Percentiles rank a stretch among this genome's conserved stretches.
Conservation (phyloP, 2,797 vertebrate species). For the Aulostomus chinensis region DNA sequence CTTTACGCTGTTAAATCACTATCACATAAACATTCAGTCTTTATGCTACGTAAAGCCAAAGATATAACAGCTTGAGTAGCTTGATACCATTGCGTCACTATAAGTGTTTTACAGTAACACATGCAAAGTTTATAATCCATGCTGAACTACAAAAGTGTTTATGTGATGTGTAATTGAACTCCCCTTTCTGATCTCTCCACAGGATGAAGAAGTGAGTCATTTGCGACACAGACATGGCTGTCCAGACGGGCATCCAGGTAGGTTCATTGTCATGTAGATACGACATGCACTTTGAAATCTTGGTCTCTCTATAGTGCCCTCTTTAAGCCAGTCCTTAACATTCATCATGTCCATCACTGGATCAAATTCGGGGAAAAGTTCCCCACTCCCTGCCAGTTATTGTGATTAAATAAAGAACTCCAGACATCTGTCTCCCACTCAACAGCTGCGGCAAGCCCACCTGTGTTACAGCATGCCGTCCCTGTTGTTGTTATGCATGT, state of each 20-base stretch:
- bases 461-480: conserved; percentile 45
- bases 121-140: not conserved
- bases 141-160: not conserved
- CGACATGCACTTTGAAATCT: too few relatives aligned
- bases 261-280: not conserved
- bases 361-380: not conserved
- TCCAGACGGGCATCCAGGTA: conserved; percentile 83
- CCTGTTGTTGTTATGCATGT: conserved; percentile 45
- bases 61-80: too few relatives aligned
- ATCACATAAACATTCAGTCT: too few relatives aligned
- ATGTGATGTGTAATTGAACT: too few relatives aligned
- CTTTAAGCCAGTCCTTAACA: not conserved
- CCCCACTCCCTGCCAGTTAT: conserved; percentile 2
- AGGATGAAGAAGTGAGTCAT: conserved; percentile 78
- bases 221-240: conserved; percentile 70
- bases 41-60: too few relatives aligned
- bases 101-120: not conserved
- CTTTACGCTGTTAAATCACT: too few relatives aligned
- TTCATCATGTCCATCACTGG: not conserved
- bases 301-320: not conserved
- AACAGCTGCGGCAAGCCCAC: conserved; percentile 48
- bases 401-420: conserved; percentile 24
- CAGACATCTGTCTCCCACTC: conserved; percentile 36
- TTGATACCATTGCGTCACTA: not conserved
- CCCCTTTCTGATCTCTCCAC: conserved; percentile 21